Percentiles rank a stretch among this genome's conserved stretches.
phyloP scores from a whole-genome alignment of 2,888 invertebrate species.

The Diogma glabrata region DNA sequence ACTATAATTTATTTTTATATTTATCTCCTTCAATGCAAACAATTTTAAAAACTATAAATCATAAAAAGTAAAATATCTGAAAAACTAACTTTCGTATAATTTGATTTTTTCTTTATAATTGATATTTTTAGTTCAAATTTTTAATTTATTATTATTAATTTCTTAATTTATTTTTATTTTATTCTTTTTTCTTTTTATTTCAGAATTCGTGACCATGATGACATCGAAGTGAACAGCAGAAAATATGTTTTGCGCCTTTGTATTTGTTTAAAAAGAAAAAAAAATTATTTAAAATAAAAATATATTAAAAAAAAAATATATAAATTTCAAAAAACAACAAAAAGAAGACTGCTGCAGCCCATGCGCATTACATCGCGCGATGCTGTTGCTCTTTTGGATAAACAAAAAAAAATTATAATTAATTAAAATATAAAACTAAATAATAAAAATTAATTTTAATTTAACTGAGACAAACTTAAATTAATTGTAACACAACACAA shows the following conservation, averaged over 20 bases:
- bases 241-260: constrained; percentile 49
- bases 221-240: constrained; percentile 90
- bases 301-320: constrained; percentile 8
- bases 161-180: constrained; percentile 5
- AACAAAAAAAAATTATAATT: constrained; percentile 23
- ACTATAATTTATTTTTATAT: no score
- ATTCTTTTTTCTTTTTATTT: constrained; percentile 39
- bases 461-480: constrained; percentile 29
- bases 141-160: constrained; percentile 1
- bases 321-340: constrained; percentile 10
- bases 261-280: constrained; percentile 31
- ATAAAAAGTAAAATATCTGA: no score
- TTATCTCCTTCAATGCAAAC: no score
- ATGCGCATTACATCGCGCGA: constrained; percentile 39
- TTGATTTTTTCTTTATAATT: no score
- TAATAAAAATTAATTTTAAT: constrained; percentile 27
- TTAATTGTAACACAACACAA: constrained; percentile 32
- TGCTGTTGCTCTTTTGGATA: constrained; percentile 33
- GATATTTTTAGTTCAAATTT: not conserved
- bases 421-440: constrained; percentile 27
- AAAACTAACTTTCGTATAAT: no score
- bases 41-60: no score
- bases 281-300: constrained; percentile 4
- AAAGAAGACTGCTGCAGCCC: constrained; percentile 46
- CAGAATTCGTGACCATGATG: constrained; percentile 99